Percentiles rank a stretch among this genome's conserved stretches.
Evolutionary conservation across 1,140 invertebrate species (phyloP).

Genomic region (Zaprionus gabonicus): DNA sequence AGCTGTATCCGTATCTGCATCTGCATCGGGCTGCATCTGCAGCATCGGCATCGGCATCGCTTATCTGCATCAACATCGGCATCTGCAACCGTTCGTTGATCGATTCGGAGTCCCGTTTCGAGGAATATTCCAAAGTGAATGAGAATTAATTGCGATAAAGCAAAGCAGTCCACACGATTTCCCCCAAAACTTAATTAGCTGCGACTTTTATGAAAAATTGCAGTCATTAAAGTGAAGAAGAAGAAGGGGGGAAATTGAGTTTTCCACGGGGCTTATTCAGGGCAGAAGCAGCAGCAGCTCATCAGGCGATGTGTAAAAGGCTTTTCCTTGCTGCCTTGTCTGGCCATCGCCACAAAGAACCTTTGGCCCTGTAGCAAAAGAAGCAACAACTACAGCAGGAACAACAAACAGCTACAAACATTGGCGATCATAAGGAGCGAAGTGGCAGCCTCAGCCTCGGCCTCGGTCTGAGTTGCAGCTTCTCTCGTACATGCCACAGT

Average conservation of each 20-base stretch:
- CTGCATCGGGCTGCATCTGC: conserved; percentile 16
- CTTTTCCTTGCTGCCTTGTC: conserved; percentile 58
- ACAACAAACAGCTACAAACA: background rate
- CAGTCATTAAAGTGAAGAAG: conserved; percentile 14
- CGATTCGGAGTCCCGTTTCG: conserved; percentile 12
- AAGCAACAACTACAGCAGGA: conserved; percentile 27
- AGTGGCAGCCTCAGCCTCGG: background rate
- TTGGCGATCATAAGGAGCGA: background rate
- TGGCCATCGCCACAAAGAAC: conserved; percentile 59
- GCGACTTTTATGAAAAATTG: conserved; percentile 77
- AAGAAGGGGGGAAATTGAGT: conserved; percentile 48
- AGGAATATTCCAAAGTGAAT: background rate
- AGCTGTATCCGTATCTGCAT: conserved; percentile 31
- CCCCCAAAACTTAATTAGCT: conserved; percentile 68
- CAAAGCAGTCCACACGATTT: conserved; percentile 11
- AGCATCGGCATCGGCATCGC: background rate
- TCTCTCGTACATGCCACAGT: conserved; percentile 30
- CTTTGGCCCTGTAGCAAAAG: conserved; percentile 72
- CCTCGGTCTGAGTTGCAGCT: background rate
- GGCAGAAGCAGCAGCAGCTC: conserved; percentile 1
- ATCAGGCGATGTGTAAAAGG: conserved; percentile 25
- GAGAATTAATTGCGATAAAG: conserved; percentile 43
- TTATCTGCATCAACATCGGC: background rate
- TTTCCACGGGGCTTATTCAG: conserved; percentile 44
- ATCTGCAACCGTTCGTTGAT: conserved; percentile 1